phyloP scores from a whole-genome alignment of 2,888 invertebrate genomes.

The Deilephila porcellus region DNA sequence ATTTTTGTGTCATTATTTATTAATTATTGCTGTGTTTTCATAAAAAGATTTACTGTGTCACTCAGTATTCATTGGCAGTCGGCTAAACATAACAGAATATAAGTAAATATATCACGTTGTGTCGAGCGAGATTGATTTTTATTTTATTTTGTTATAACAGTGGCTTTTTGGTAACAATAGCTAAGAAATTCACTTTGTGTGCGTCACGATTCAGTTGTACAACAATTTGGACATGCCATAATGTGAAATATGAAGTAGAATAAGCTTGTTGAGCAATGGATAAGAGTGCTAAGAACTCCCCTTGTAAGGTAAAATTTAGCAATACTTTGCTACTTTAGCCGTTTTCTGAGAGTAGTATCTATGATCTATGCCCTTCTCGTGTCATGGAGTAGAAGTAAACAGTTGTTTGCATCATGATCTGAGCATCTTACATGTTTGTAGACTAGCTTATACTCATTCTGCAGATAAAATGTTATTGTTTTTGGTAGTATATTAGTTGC shows the following conservation, averaged over 20 bases:
- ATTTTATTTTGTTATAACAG: slow-evolving; percentile 77
- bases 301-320: slow-evolving; percentile 81
- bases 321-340: slow-evolving; percentile 56
- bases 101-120: slow-evolving; percentile 78
- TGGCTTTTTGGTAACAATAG: slow-evolving; percentile 80
- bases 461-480: slow-evolving; percentile 22
- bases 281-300: slow-evolving; percentile 78
- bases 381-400: slow-evolving; percentile 26
- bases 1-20: slow-evolving; percentile 36
- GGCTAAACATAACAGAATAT: slow-evolving; percentile 49
- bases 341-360: slow-evolving; percentile 40
- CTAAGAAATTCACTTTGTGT: slow-evolving; percentile 74
- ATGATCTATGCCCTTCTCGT: slow-evolving; percentile 25
- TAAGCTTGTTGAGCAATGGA: slow-evolving; percentile 76
- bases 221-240: slow-evolving; percentile 66
- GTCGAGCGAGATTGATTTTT: slow-evolving; percentile 76
- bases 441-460: slow-evolving; percentile 23
- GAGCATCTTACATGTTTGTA: slow-evolving; percentile 25
- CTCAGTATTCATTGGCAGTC: slow-evolving; percentile 53
- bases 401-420: slow-evolving; percentile 12
- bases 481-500: slow-evolving; percentile 22
- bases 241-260: slow-evolving; percentile 77
- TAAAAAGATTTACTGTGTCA: slow-evolving; percentile 38
- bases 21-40: slow-evolving; percentile 35
- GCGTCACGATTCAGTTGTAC: slow-evolving; percentile 68